These are phyloP conservation scores for Astatotilapia flaviijosephi DNA, from an alignment of 2,113 vertebrate species.

Conservation along the genomic window DNA sequence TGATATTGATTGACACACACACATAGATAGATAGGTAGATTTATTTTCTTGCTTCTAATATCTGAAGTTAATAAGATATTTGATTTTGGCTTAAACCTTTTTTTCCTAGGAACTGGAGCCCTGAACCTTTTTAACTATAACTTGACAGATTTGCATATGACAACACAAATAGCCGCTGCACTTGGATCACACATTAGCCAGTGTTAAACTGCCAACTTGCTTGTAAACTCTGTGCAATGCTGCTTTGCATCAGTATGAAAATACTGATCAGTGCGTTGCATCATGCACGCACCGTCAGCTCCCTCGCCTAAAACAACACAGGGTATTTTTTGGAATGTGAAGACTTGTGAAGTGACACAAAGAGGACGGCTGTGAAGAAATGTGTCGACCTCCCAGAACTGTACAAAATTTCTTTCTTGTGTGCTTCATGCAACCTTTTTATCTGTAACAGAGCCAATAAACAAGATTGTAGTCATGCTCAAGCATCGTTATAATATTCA, in stretches of 20 bases:
- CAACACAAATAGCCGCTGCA: background rate
- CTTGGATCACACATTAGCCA: background rate
- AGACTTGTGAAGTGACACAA: background rate
- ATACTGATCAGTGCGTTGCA: accelerated
- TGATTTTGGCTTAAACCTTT: background rate
- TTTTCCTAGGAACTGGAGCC: background rate
- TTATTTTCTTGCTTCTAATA: background rate
- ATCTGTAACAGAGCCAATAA: background rate
- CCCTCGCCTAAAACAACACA: background rate
- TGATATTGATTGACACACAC: background rate
- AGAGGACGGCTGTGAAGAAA: background rate
- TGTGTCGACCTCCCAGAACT: background rate
- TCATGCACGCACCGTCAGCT: accelerated
- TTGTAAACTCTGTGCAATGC: background rate
- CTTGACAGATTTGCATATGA: background rate
- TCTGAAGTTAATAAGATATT: background rate
- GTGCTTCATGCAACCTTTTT: background rate
- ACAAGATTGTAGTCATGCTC: background rate
- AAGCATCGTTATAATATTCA: background rate
- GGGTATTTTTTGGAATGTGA: background rate
- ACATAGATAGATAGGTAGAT: background rate
- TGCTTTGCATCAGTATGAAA: background rate
- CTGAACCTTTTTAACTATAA: background rate
- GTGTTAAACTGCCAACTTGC: background rate
- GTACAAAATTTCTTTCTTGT: background rate